Evolutionary conservation across 2,797 vertebrate species (phyloP).

Genomic region (Hypotaenidia okinawae): DNA sequence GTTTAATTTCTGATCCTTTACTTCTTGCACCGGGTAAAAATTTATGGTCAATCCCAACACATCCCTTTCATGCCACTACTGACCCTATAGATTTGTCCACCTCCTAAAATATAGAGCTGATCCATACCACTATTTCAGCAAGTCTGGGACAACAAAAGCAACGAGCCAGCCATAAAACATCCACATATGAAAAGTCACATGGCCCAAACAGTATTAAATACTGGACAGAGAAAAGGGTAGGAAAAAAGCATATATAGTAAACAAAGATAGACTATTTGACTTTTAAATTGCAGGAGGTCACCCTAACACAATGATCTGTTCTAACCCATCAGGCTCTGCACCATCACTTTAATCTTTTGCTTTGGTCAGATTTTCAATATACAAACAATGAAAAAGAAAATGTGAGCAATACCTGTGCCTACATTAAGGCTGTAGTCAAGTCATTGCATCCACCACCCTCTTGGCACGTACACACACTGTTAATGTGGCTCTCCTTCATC

Average conservation of each 20-base stretch:
- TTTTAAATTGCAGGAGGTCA: neutral
- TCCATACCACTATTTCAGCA: rapidly evolving
- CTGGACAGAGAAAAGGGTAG: neutral
- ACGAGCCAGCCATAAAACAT: neutral
- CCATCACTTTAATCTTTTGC: neutral
- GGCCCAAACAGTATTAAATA: neutral
- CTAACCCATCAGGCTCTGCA: neutral
- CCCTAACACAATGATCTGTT: neutral
- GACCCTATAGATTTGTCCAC: neutral
- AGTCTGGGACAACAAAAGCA: neutral
- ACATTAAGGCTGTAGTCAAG: neutral
- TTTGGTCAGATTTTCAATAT: neutral
- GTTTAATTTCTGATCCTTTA: neutral
- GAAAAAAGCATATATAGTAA: neutral
- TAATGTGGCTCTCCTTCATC: neutral
- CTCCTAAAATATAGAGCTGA: neutral
- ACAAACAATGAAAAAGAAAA: neutral
- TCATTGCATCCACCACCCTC: neutral
- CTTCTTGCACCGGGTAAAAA: neutral
- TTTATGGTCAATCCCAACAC: neutral
- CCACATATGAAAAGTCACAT: neutral
- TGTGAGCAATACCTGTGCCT: neutral
- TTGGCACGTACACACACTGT: rapidly evolving
- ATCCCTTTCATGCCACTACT: neutral
- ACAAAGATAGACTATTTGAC: neutral